Conservation (phyloP, 2,888 invertebrate genomes). For the Matsumyia berberina region DNA sequence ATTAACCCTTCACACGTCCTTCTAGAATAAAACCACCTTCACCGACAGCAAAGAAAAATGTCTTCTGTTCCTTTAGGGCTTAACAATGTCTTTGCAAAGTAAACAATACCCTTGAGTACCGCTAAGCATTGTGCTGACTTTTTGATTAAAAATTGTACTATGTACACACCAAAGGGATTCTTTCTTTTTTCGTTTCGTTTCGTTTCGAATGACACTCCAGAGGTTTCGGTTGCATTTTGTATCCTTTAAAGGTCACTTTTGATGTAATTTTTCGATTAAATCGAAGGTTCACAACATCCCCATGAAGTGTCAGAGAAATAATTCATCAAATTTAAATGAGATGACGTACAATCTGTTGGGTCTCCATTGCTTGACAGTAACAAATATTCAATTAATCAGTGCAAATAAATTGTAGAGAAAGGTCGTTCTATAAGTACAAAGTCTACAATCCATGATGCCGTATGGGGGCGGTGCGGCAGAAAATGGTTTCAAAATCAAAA, state of each 20-base stretch:
- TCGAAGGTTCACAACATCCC: background rate
- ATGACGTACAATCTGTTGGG: background rate
- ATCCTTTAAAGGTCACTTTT: constrained; percentile 20
- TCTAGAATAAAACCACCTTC: background rate
- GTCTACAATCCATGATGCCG: background rate
- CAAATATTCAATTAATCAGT: constrained; percentile 24
- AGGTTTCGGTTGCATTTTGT: constrained; percentile 10
- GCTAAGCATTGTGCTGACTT: constrained; percentile 13
- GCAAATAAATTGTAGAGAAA: constrained; percentile 22
- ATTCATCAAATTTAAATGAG: background rate
- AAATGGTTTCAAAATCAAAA: constrained; percentile 19
- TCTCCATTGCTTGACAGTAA: background rate
- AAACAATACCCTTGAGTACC: constrained; percentile 43
- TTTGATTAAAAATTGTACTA: constrained; percentile 40
- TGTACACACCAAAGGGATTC: background rate
- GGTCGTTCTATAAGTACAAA: constrained; percentile 28
- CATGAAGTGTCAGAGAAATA: too few relatives aligned
- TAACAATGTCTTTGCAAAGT: constrained; percentile 21
- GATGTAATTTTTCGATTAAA: background rate
- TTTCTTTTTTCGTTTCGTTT: too few relatives aligned
- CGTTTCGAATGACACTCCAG: background rate
- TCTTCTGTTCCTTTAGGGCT: constrained; percentile 30
- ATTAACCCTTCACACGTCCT: constrained; percentile 12
- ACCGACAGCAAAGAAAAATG: background rate
- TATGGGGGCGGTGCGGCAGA: background rate